Evolutionary conservation across 2,113 vertebrate species (phyloP).

Genomic region (Echinops telfairi): DNA sequence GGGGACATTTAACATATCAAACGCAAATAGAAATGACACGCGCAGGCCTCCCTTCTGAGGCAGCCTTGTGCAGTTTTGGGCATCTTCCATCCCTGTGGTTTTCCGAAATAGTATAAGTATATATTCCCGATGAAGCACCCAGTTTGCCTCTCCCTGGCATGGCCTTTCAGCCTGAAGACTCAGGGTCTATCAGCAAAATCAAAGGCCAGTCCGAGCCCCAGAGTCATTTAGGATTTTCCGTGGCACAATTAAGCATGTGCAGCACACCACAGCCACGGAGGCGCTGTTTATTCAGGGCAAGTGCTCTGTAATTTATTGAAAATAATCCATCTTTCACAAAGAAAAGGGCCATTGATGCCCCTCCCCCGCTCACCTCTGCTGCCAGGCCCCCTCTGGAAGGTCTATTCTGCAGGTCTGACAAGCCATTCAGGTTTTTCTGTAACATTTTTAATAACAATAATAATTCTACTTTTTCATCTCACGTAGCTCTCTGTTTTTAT

Average conservation of each 20-base stretch:
- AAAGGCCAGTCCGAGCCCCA: slow-evolving; percentile 93
- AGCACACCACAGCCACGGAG: slow-evolving; percentile 94
- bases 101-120: slow-evolving; percentile 92
- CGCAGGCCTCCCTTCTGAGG: slow-evolving; percentile 91
- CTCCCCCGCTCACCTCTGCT: slow-evolving; percentile 92
- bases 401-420: slow-evolving; percentile 92
- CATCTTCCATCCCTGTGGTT: slow-evolving; percentile 90
- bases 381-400: slow-evolving; percentile 93
- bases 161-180: slow-evolving; percentile 91
- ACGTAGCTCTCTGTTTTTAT: slow-evolving; percentile 71
- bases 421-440: slow-evolving; percentile 85
- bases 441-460: not conserved
- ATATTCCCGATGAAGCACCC: slow-evolving; percentile 90
- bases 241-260: slow-evolving; percentile 94
- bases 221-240: slow-evolving; percentile 96
- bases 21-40: slow-evolving; percentile 87
- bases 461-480: not conserved
- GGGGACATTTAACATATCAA: slow-evolving; percentile 91
- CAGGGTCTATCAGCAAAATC: slow-evolving; percentile 93
- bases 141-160: slow-evolving; percentile 88
- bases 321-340: slow-evolving; percentile 99
- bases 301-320: slow-evolving; percentile 99
- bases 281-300: slow-evolving; percentile 99
- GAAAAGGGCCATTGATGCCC: slow-evolving; percentile 98
- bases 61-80: slow-evolving; percentile 92